Evolutionary conservation across 2,113 vertebrate species (phyloP).

Genomic region (Myrmophylax atrothorax): DNA sequence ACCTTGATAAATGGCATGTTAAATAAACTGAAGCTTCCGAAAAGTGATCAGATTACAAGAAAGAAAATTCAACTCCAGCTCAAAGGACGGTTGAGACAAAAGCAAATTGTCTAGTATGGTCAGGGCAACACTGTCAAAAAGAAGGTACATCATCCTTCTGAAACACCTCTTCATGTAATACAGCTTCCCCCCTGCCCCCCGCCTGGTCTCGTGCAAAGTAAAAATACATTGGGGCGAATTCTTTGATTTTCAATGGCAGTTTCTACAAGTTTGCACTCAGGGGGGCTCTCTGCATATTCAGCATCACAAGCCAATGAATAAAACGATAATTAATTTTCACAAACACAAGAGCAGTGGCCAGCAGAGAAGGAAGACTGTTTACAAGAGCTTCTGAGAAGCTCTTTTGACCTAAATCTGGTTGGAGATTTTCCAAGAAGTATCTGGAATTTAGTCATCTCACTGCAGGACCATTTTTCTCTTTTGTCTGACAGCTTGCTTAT

Average conservation of each 20-base stretch:
- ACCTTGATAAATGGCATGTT: constrained; percentile 27
- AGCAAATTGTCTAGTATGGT: background rate
- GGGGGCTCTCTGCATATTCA: background rate
- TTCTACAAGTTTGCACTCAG: background rate
- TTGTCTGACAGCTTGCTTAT: constrained; percentile 5
- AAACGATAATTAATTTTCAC: background rate
- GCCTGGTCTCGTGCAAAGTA: too few species aligned
- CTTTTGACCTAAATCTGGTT: constrained; percentile 13
- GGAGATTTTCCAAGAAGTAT: constrained; percentile 28
- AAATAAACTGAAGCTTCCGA: constrained; percentile 35
- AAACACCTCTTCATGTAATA: background rate
- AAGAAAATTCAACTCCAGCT: background rate
- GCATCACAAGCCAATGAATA: background rate
- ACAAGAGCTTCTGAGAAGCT: background rate
- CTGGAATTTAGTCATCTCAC: background rate
- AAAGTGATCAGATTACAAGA: constrained; percentile 40
- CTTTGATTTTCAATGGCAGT: background rate
- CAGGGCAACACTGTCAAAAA: background rate
- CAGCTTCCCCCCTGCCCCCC: background rate
- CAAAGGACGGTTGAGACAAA: background rate
- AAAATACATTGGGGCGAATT: background rate
- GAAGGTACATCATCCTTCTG: background rate
- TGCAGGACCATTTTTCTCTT: background rate
- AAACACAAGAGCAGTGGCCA: background rate
- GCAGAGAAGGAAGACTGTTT: background rate